Evolutionary conservation across 2,888 invertebrate species (phyloP).

Genomic region (Patella depressa): DNA sequence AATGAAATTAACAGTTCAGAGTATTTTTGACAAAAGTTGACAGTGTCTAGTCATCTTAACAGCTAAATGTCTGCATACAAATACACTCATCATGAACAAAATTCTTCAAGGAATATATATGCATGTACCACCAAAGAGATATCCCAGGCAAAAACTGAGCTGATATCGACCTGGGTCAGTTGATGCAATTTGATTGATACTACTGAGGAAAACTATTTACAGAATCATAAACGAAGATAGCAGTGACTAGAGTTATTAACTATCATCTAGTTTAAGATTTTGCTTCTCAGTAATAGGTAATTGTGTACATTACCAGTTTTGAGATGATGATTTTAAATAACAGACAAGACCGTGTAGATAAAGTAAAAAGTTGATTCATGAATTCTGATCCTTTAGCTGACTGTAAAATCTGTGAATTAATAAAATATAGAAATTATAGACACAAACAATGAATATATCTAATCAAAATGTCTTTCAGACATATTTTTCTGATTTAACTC

Average conservation of each 20-base stretch:
- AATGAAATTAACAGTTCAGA: no score
- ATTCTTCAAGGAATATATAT: no score
- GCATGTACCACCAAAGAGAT: no score
- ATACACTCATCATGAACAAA: no score
- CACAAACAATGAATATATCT: no score
- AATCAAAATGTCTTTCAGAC: no score
- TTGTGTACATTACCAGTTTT: constrained; percentile 45
- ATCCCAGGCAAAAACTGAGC: not conserved
- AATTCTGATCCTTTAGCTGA: constrained; percentile 49
- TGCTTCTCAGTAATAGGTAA: not conserved
- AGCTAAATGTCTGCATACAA: no score
- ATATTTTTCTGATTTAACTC: no score
- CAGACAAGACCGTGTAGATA: constrained; percentile 52
- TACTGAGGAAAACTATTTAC: not conserved
- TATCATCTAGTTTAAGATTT: not conserved
- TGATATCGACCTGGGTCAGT: not conserved
- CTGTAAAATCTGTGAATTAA: constrained; percentile 42
- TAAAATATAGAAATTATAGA: not conserved
- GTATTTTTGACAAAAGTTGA: no score
- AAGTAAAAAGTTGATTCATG: constrained; percentile 44
- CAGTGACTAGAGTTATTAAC: not conserved
- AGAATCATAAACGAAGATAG: not conserved
- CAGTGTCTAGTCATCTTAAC: no score
- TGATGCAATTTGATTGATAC: no score
- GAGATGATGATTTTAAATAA: constrained; percentile 51